Evolutionary conservation across 2,113 vertebrate species (phyloP).

Genomic region (Thalassarche chlororhynchos): DNA sequence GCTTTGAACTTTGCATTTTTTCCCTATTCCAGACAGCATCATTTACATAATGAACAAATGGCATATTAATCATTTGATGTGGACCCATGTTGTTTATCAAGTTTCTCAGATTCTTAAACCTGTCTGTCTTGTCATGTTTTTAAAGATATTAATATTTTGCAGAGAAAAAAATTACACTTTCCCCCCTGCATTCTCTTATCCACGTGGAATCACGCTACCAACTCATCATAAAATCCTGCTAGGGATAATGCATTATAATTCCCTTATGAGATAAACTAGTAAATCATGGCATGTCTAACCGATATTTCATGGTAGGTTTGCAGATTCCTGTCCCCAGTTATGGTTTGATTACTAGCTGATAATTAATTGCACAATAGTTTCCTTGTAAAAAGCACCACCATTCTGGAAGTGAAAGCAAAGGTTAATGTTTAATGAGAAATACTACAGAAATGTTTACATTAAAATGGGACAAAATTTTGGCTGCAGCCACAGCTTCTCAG

Average conservation of each 20-base stretch:
- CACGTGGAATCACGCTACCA: neutral
- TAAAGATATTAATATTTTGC: neutral
- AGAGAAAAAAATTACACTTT: neutral
- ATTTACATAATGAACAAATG: slow-evolving; percentile 15
- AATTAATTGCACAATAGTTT: neutral
- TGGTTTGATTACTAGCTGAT: neutral
- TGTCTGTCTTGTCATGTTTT: neutral
- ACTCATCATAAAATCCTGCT: neutral
- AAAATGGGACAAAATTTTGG: neutral
- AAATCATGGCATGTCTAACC: neutral
- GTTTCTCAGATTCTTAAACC: neutral
- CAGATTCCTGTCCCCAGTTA: neutral
- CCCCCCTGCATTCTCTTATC: neutral
- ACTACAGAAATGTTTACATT: neutral
- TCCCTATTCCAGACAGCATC: neutral
- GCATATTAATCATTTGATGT: neutral
- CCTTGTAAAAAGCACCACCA: neutral
- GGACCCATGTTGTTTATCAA: neutral
- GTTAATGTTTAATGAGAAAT: neutral
- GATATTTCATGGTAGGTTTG: neutral
- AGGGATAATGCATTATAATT: neutral
- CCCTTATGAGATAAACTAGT: neutral
- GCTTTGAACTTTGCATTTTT: slow-evolving; percentile 14
- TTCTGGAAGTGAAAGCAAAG: neutral
- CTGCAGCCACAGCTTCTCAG: neutral